These are phyloP conservation scores for Ophion ventricosus DNA, from an alignment of 2,888 invertebrate genomes.

Conservation along the genomic window DNA sequence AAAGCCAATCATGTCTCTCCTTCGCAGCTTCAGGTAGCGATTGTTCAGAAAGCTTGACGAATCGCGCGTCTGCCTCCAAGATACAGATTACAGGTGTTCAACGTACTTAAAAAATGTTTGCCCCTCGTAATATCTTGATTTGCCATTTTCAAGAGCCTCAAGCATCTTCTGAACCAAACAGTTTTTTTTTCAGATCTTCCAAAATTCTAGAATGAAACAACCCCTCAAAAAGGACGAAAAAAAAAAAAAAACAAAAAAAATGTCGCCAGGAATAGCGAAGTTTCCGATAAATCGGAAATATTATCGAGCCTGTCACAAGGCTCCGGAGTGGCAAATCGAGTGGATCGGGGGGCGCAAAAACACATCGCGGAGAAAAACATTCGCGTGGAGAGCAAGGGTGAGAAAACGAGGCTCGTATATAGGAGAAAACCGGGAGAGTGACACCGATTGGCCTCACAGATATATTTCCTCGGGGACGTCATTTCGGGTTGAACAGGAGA, in stretches of 20 bases:
- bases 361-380: background rate
- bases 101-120: no score
- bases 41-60: no score
- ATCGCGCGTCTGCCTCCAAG: no score
- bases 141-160: no score
- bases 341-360: conserved; percentile 18
- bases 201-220: no score
- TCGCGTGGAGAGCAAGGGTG: conserved; percentile 22
- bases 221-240: background rate
- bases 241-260: conserved; percentile 1
- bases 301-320: conserved; percentile 35
- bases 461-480: conserved; percentile 66
- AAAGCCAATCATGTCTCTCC: no score
- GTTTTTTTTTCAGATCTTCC: no score
- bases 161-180: no score
- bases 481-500: conserved; percentile 56
- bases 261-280: background rate
- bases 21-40: no score
- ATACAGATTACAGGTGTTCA: no score
- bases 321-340: background rate
- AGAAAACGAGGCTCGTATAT: conserved; percentile 31
- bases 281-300: conserved; percentile 29
- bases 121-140: no score
- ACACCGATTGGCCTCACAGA: conserved; percentile 63
- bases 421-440: conserved; percentile 41